Percentiles rank a stretch among this genome's conserved stretches.
Conservation (phyloP, 2,113 vertebrate genomes). For the Datnioides undecimradiatus region DNA sequence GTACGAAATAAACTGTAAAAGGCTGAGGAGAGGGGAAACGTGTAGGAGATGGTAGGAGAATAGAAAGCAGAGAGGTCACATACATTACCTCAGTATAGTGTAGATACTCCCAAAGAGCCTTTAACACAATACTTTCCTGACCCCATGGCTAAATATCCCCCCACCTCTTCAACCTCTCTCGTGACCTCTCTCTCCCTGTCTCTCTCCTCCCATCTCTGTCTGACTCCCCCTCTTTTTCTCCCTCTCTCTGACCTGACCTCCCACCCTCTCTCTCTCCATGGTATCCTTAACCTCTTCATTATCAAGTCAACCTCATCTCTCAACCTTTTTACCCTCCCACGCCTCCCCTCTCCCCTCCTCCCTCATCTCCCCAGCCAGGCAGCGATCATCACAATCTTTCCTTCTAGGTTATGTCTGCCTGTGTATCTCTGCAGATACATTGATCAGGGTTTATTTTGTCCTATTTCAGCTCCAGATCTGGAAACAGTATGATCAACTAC, state of each 20-base stretch:
- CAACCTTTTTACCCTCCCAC: slow-evolving; percentile 30
- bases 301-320: slow-evolving; percentile 71
- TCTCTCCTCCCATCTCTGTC: slow-evolving; percentile 44
- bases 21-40: not conserved
- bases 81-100: slow-evolving; percentile 46
- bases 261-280: slow-evolving; percentile 60
- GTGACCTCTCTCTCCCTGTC: slow-evolving; percentile 69
- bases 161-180: slow-evolving; percentile 26
- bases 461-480: not conserved
- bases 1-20: not conserved
- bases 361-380: not conserved
- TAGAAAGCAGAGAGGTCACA: slow-evolving; percentile 37
- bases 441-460: not conserved
- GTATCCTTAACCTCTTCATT: slow-evolving; percentile 76
- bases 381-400: not conserved
- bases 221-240: slow-evolving; percentile 53
- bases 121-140: slow-evolving; percentile 62
- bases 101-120: slow-evolving; percentile 56
- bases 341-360: slow-evolving; percentile 11
- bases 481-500: not conserved
- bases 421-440: not conserved
- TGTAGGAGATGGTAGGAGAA: slow-evolving; percentile 19
- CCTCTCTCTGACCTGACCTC: slow-evolving; percentile 56
- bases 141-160: slow-evolving; percentile 47
- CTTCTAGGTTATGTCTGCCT: slow-evolving; percentile 38